Evolutionary conservation across 2,797 vertebrate genomes (phyloP), one percentile per base, ranked within the genome.

Genomic region (Smutsia temminckii): DNA sequence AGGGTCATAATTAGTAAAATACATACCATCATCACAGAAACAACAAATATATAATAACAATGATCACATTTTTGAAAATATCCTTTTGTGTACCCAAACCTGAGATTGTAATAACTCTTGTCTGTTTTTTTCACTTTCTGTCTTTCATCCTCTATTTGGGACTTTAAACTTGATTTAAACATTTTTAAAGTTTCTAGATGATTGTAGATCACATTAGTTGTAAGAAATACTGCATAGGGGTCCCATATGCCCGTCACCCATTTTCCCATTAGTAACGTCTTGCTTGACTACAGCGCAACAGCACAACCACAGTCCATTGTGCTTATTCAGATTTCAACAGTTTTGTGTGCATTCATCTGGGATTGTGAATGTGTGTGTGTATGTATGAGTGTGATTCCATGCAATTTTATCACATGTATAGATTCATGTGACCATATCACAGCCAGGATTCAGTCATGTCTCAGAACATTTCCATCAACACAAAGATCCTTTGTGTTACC

Each of bases 291-390:
- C 68, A 74, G 79, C 85, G 32, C 34, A 64, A 6, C 79, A 64
- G 55, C 20, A 71, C 17, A 55, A 16, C 9, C 9, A 46, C 2
- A 59, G 40, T 86, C 32, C 8, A 53, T 12, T 77, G n/a, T 69
- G 27, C n/a, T 94, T 88, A 84, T 81, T 81, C 75, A 74, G 23
- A 89, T 93, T 92, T 77, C 34, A 46, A 14, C 53, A n/a, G 57
- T 88, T 89, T 85, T 66, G 53, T 14, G 40, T 68, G 72, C 21
- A 46, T 13, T 74, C 21, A 1, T 87, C 37, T 53, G 61, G n/a
- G n/a, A n/a, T n/a, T 57, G 14, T 51, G 34, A 21, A 21, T 86
- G 27, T 74, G 18, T 49, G 20, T 29, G 68, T 72, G 6, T 53
- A 3, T 80, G 1, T 55, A 61, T 17, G 20, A 71, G 34, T 69